Evolutionary conservation across 2,888 invertebrate genomes (phyloP), one percentile per base, ranked within the genome.

Genomic region (Spodoptera littoralis): DNA sequence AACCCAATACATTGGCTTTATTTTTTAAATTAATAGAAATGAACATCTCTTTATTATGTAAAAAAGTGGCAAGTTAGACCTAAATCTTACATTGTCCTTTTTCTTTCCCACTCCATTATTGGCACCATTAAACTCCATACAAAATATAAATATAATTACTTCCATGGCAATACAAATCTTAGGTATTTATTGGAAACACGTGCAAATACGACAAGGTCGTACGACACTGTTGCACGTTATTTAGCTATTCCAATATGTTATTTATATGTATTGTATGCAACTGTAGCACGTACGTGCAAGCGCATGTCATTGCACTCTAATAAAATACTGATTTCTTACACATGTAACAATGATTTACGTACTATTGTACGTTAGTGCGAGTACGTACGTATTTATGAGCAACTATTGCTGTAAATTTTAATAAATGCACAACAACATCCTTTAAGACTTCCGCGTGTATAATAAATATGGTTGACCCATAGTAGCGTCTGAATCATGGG

Each of bases 161-260:
- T 30, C 66, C 54, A 76, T 72, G 44, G 60, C 60, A 65, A 72
- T 72, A 71, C 6, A 8, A 36, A 8, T 58, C 50, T 60, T 71
- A 22, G 45, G 24, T 45, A 49, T 70, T 36, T 59, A 75, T 76
- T 60, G 51, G 55, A 56, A 73, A 77, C 77, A 73, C 74, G 76
- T 77, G 73, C 51, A 76, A 66, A 41, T 60, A 36, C 22, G 58
- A 63, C 62, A 73, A 73, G 63, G 73, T 51, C 63, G 52, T 13
- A 13, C 44, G 22, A 73, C 68, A 76, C 41, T 73, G 59, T 76
- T 60, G 62, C 61, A 53, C 48, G 45, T 60, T 73, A 72, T 63
- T 67, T 58, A 67, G 57, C 46, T 65, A 73, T 62, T 55, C 48
- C 36, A 60, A 60, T 42, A 58, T 55, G 48, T 70, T 48, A 67